A percentile compares a stretch with the other conserved stretches of the same genome.
These are phyloP conservation scores for Andrena cerasifolii DNA, from an alignment of 1,140 invertebrate genomes.

Conservation along the genomic window DNA sequence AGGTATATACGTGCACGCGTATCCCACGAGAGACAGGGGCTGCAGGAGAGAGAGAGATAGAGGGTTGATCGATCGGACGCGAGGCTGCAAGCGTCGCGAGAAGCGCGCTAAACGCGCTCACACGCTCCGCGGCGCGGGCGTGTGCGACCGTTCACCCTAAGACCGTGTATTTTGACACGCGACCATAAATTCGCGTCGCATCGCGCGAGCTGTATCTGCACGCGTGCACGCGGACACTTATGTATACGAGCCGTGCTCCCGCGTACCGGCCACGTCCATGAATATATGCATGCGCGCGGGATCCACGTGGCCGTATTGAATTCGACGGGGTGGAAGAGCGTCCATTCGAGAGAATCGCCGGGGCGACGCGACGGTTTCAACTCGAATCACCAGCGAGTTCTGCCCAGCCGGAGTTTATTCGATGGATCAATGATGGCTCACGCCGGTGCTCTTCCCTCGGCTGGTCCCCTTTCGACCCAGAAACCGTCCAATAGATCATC, in stretches of 20 bases:
- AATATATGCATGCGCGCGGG: slow-evolving; percentile 32
- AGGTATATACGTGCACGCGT: no score
- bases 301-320: slow-evolving; percentile 45
- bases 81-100: background rate
- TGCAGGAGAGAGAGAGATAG: background rate
- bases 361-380: background rate
- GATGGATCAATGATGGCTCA: no score
- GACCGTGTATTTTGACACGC: slow-evolving; percentile 34
- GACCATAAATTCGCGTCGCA: slow-evolving; percentile 39
- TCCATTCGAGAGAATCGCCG: background rate
- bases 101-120: slow-evolving; percentile 1
- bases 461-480: no score
- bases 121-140: background rate
- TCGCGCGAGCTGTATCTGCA: slow-evolving; percentile 21
- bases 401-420: no score
- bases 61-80: slow-evolving; percentile 28
- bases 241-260: slow-evolving; percentile 7
- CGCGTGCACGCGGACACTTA: slow-evolving; percentile 12
- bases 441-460: no score
- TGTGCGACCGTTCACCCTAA: no score
- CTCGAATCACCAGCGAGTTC: background rate
- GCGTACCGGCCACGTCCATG: slow-evolving; percentile 12
- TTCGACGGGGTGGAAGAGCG: slow-evolving; percentile 30
- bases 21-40: background rate
- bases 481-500: no score